Percentiles rank a stretch among this genome's conserved stretches.
phyloP scores from a whole-genome alignment of 2,888 invertebrate genomes.

The Epistrophella euchroma region DNA sequence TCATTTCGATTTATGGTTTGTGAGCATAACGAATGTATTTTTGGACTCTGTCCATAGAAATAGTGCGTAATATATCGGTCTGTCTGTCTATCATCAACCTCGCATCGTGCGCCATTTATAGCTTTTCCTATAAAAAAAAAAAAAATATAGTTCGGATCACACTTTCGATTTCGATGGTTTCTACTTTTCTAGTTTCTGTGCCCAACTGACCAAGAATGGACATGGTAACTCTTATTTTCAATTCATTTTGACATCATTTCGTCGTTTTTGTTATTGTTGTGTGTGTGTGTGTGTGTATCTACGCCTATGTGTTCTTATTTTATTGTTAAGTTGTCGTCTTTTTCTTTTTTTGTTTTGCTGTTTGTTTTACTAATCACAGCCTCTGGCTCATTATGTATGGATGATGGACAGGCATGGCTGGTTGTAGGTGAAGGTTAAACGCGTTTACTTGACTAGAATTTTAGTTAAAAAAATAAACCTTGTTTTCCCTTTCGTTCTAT shows the following conservation, averaged over 20 bases:
- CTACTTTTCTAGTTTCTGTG: constrained; percentile 6
- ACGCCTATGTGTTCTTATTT: constrained; percentile 26
- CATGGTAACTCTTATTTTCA: constrained; percentile 21
- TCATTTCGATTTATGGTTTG: constrained; percentile 41
- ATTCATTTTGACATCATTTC: constrained; percentile 54
- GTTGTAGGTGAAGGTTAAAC: constrained; percentile 76
- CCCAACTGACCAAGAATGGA: constrained; percentile 34
- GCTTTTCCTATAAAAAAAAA: neutral
- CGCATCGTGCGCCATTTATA: constrained; percentile 38
- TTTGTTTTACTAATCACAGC: constrained; percentile 76
- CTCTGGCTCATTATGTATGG: constrained; percentile 75
- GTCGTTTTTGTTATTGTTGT: constrained; percentile 15
- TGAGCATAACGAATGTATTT: constrained; percentile 33
- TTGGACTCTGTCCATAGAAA: constrained; percentile 45
- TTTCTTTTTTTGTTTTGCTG: constrained; percentile 54
- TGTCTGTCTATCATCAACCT: constrained; percentile 4
- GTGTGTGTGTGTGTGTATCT: neutral
- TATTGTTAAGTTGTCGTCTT: constrained; percentile 19
- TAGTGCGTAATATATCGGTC: constrained; percentile 68
- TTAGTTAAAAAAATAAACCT: constrained; percentile 36
- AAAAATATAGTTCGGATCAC: constrained; percentile 4
- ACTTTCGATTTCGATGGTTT: constrained; percentile 64
- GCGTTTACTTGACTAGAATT: constrained; percentile 73
- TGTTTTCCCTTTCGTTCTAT: constrained; percentile 30
- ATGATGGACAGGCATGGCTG: constrained; percentile 76